phyloP scores from a whole-genome alignment of 2,797 vertebrate genomes.

The Platyrinchus mystaceus region DNA sequence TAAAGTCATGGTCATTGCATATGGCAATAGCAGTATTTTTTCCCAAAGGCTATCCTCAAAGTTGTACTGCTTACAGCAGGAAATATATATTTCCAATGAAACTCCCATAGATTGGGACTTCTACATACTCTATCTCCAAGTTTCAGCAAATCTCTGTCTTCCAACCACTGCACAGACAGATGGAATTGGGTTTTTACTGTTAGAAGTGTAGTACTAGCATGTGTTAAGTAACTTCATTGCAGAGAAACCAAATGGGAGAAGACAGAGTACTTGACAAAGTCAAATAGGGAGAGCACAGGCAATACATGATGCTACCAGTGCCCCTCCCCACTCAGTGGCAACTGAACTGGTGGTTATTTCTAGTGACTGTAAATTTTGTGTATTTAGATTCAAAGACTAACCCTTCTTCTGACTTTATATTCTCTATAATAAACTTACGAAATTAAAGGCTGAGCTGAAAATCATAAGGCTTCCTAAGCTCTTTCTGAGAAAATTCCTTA shows the following conservation, averaged over 20 bases:
- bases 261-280: neutral
- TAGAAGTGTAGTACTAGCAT: neutral
- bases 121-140: neutral
- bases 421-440: neutral
- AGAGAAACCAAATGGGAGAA: neutral
- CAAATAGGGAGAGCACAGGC: neutral
- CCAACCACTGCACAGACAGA: neutral
- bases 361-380: neutral
- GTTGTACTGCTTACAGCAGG: neutral
- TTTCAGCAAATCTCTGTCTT: neutral
- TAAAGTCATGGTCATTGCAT: neutral
- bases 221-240: neutral
- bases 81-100: neutral
- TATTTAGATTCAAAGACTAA: neutral
- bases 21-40: neutral
- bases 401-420: neutral
- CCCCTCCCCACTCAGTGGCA: neutral
- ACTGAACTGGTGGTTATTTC: neutral
- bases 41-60: neutral
- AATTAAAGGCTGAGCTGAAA: slow-evolving; percentile 15
- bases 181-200: neutral
- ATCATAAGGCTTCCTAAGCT: neutral
- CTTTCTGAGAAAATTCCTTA: neutral
- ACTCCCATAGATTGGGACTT: neutral
- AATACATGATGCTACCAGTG: neutral